Percentiles rank a stretch among this genome's conserved stretches.
These are phyloP conservation scores for rabbit (Oryctolagus cuniculus) DNA, from an alignment of 2,113 vertebrate genomes.

Conservation along the genomic window mOryCun1.1 NC_091432.1:65421001-65421500, in stretches of 20 bases:
- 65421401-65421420: conserved; percentile 55
- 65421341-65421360: conserved; percentile 55
- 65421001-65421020: no score
- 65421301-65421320: conserved; percentile 55
- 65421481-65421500: conserved; percentile 21
- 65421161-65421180: no score
- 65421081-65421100: no score
- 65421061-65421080: no score
- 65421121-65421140: no score
- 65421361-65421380: background rate
- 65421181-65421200: no score
- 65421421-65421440: conserved; percentile 35
- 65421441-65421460: background rate
- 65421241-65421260: conserved; percentile 23
- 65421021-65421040: no score
- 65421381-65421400: conserved; percentile 42
- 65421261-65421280: conserved; percentile 7
- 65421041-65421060: no score
- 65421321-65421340: conserved; percentile 23
- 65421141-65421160: no score
- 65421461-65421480: conserved; percentile 25
- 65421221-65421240: conserved; percentile 42
- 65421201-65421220: no score
- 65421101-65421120: no score
- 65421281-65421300: conserved; percentile 46